These are phyloP conservation scores for Plectropomus leopardus DNA, from an alignment of 2,113 vertebrate genomes.

Conservation along the genomic window DNA sequence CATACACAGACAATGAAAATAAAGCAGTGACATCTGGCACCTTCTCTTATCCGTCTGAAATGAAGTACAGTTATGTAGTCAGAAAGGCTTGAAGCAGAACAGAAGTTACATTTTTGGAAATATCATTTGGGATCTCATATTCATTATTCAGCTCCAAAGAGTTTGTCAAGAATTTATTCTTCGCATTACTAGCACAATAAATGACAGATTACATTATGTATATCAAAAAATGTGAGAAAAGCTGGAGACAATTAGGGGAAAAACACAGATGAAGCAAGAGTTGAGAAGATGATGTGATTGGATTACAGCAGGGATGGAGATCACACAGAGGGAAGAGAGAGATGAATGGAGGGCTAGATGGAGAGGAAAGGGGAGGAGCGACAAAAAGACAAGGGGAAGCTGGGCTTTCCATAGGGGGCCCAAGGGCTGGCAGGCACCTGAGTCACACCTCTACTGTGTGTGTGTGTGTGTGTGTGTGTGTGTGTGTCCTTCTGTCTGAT, in stretches of 20 bases:
- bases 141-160: neutral
- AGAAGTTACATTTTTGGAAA: no score
- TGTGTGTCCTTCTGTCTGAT: constrained; percentile 69
- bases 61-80: no score
- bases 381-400: constrained; percentile 66
- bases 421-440: constrained; percentile 73
- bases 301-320: constrained; percentile 58
- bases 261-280: neutral
- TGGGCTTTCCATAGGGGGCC: constrained; percentile 65
- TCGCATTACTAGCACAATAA: neutral
- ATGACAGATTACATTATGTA: neutral
- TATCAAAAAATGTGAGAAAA: neutral
- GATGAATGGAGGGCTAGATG: constrained; percentile 50
- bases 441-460: constrained; percentile 68
- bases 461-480: constrained; percentile 54
- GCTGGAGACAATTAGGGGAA: neutral
- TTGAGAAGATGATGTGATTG: constrained; percentile 52
- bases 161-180: neutral
- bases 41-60: no score
- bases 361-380: constrained; percentile 51
- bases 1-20: no score
- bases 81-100: no score
- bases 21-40: no score
- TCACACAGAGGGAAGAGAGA: constrained; percentile 39
- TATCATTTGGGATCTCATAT: no score